Conservation (phyloP, 1,140 invertebrate species). For the Metopolophium dirhodum region DNA sequence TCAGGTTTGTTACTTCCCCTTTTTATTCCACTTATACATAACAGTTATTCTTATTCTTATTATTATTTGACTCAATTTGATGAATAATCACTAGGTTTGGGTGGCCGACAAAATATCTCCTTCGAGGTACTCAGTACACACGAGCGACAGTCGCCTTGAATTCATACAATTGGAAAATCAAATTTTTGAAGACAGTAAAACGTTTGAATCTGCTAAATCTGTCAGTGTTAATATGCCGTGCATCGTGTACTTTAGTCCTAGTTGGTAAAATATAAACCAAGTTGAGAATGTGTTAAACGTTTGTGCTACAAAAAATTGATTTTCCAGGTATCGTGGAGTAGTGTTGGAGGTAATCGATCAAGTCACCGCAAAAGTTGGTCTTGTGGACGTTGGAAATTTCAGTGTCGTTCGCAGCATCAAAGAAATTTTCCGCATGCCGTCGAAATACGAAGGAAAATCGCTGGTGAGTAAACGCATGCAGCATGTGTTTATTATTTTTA, state of each 20-base stretch:
- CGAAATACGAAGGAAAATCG: slow-evolving; percentile 45
- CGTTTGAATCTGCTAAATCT: neutral
- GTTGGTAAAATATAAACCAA: slow-evolving; percentile 19
- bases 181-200: slow-evolving; percentile 39
- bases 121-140: neutral
- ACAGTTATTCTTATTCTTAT: neutral
- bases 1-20: neutral
- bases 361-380: slow-evolving; percentile 3
- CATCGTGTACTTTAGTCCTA: slow-evolving; percentile 1
- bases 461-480: neutral
- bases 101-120: slow-evolving; percentile 43
- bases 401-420: neutral
- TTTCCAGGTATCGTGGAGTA: slow-evolving; percentile 31
- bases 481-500: neutral
- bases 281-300: neutral
- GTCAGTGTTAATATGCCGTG: slow-evolving; percentile 9
- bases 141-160: slow-evolving; percentile 25
- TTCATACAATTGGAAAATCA: neutral
- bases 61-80: neutral
- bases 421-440: slow-evolving; percentile 41
- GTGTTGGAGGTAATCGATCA: slow-evolving; percentile 31
- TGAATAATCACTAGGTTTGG: slow-evolving; percentile 23
- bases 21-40: neutral
- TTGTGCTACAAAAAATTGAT: neutral
- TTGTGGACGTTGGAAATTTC: slow-evolving; percentile 41